Base-by-base conservation (phyloP, 2,888 invertebrate genomes). In the Onthophagus sagittarius region DNA sequence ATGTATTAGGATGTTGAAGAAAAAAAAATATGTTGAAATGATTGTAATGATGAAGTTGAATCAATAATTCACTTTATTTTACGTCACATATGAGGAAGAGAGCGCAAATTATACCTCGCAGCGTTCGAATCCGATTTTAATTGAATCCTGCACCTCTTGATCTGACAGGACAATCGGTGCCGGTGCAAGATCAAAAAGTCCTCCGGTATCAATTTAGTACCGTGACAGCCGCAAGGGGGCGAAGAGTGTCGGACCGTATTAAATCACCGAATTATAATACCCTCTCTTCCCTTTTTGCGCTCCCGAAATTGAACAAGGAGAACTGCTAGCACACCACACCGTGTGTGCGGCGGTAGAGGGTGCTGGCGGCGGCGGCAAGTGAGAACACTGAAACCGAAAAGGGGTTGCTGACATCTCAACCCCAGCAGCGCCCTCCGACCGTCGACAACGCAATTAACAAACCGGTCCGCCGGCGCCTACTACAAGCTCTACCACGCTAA, bases 401-500 rank as follows among this genome's bases (percentile, higher is more conserved):
- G 72, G 69, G 70, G 72, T 70, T 63, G 72, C 64, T 72, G 72
- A 72, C 72, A 62, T 72, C 70, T 72, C 72, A 69, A 72, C 72
- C 69, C 72, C 69, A 23, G 39, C 15, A 53, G 72, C 72, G 69
- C 72, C 14, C 70, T 62, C 75, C 73, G 74, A 72, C 76, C 74
- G 71, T 73, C 75, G 75, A 77, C 76, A 76, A 76, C 75, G 74
- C 78, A 78, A 77, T 77, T 78, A 78, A 75, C 76, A 77, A 77
- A 76, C 75, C 75, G 74, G 71, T 74, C 75, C 71, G 67, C 53
- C 76, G 74, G 73, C 75, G 71, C 74, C 75, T 75, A 74, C 74
- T 73, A 76, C 76, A 77, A 77, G 74, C 76, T 77, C 74, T 77
- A 76, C 74, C 75, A 73, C 75, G 75, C 77, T 77, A 76, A 76